Percentiles rank a stretch among this genome's conserved stretches.
These are phyloP conservation scores for Sycophila sp. DNA, from an alignment of 1,140 invertebrate genomes.

Conservation along the genomic window DNA sequence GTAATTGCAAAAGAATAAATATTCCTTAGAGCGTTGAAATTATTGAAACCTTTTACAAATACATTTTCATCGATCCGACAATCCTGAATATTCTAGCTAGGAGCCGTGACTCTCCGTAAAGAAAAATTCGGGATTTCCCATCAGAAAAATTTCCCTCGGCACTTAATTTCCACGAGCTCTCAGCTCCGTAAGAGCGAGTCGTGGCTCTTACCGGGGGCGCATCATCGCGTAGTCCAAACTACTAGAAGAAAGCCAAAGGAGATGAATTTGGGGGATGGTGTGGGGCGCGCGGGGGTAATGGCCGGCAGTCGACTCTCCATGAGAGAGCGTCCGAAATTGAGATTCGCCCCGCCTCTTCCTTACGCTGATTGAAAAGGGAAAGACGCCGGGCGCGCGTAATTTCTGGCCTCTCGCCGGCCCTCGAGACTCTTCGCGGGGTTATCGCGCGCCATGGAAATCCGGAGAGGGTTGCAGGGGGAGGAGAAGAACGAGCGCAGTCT, in stretches of 20 bases:
- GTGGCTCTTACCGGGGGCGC: neutral
- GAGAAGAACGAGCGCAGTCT: neutral
- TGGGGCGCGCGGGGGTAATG: neutral
- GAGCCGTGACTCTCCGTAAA: neutral
- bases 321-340: slow-evolving; percentile 10
- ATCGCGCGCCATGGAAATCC: slow-evolving; percentile 9
- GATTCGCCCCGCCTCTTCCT: neutral
- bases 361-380: slow-evolving; percentile 27
- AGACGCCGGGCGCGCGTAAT: neutral
- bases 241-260: neutral
- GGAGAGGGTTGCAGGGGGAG: neutral
- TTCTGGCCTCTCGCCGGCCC: neutral
- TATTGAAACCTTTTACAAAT: too few relatives aligned
- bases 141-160: slow-evolving; percentile 11
- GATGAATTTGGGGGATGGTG: slow-evolving; percentile 17
- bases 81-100: too few relatives aligned
- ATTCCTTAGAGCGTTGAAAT: too few relatives aligned
- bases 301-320: neutral
- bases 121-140: neutral
- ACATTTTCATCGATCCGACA: too few relatives aligned
- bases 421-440: neutral
- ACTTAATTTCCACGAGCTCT: slow-evolving; percentile 5
- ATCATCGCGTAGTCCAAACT: neutral
- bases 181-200: neutral
- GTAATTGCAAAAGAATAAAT: too few relatives aligned